phyloP scores from a whole-genome alignment of 2,797 vertebrate species.

The Gephyroberyx darwinii region DNA sequence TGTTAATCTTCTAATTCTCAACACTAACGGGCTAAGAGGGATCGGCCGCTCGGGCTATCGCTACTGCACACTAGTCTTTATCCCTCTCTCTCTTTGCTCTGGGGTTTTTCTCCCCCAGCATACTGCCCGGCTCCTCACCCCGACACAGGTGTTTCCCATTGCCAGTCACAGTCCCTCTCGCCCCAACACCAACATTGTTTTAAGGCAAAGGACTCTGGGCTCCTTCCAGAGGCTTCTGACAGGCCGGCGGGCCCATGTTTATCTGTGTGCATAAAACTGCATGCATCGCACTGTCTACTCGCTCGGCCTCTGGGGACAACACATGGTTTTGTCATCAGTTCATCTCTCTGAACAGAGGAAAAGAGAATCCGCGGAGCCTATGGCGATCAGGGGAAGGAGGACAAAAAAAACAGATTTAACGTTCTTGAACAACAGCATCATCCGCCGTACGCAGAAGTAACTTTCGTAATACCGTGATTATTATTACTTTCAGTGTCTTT shows the following conservation, averaged over 20 bases:
- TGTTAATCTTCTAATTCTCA: conserved; percentile 73
- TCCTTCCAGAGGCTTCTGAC: conserved; percentile 85
- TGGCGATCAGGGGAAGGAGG: conserved; percentile 14
- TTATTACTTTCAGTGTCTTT: background rate
- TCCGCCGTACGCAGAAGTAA: conserved; percentile 23
- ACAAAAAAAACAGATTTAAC: conserved; percentile 19
- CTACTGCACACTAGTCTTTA: conserved; percentile 38
- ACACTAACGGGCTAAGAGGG: conserved; percentile 72
- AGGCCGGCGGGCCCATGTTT: conserved; percentile 84
- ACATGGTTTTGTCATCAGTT: conserved; percentile 86
- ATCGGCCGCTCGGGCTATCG: conserved; percentile 43
- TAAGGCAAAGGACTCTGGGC: conserved; percentile 79
- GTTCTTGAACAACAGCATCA: conserved; percentile 8
- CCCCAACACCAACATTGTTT: conserved; percentile 86
- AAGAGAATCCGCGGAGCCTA: conserved; percentile 40
- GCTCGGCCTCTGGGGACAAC: conserved; percentile 76
- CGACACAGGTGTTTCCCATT: conserved; percentile 91
- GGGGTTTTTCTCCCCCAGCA: conserved; percentile 44
- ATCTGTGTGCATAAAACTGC: conserved; percentile 87
- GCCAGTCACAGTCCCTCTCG: conserved; percentile 73
- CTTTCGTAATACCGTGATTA: conserved; percentile 26
- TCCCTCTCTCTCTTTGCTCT: conserved; percentile 44
- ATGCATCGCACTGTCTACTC: conserved; percentile 73
- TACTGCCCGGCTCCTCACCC: conserved; percentile 69
- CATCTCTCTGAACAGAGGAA: conserved; percentile 58